Percentiles rank a stretch among this genome's conserved stretches.
phyloP scores from a whole-genome alignment of 2,797 vertebrate species.

The Diplodus puntazzo region DNA sequence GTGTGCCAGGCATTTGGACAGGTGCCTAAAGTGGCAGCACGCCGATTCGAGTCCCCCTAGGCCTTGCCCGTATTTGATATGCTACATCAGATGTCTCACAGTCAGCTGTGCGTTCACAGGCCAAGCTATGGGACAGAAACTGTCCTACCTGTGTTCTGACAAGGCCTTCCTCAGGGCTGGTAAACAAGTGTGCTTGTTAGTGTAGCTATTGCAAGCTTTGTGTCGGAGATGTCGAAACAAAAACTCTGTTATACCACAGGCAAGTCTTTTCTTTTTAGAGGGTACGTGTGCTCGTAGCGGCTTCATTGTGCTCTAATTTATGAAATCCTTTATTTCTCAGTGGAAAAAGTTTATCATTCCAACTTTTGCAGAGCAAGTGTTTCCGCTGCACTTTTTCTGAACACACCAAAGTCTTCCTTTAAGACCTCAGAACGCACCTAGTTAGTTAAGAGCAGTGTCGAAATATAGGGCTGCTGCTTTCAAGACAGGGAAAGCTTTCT shows the following conservation, averaged over 20 bases:
- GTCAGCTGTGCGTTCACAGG: constrained; percentile 59
- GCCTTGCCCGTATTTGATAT: constrained; percentile 72
- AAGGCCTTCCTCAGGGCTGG: constrained; percentile 70
- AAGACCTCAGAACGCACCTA: constrained; percentile 71
- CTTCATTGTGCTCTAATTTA: constrained; percentile 71
- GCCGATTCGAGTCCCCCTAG: constrained; percentile 53
- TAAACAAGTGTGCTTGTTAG: constrained; percentile 81
- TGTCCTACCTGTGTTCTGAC: constrained; percentile 63
- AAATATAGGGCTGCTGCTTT: constrained; percentile 62
- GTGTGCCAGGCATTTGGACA: constrained; percentile 71
- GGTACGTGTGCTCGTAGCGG: constrained; percentile 25
- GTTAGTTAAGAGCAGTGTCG: constrained; percentile 75
- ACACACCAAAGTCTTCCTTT: constrained; percentile 66
- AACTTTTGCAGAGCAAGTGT: constrained; percentile 63
- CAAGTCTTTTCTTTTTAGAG: constrained; percentile 49
- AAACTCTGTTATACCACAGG: constrained; percentile 62
- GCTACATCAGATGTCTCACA: constrained; percentile 63
- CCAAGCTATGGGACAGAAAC: constrained; percentile 63
- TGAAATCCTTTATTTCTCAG: constrained; percentile 60
- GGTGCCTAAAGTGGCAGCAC: constrained; percentile 70
- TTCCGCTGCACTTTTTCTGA: constrained; percentile 56
- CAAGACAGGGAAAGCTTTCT: constrained; percentile 61
- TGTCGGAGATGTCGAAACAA: constrained; percentile 54
- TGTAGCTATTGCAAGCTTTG: constrained; percentile 57
- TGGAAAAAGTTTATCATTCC: constrained; percentile 62